These are phyloP conservation scores for Rhamphomyia laevipes DNA, from an alignment of 2,888 invertebrate genomes.

Conservation along the genomic window DNA sequence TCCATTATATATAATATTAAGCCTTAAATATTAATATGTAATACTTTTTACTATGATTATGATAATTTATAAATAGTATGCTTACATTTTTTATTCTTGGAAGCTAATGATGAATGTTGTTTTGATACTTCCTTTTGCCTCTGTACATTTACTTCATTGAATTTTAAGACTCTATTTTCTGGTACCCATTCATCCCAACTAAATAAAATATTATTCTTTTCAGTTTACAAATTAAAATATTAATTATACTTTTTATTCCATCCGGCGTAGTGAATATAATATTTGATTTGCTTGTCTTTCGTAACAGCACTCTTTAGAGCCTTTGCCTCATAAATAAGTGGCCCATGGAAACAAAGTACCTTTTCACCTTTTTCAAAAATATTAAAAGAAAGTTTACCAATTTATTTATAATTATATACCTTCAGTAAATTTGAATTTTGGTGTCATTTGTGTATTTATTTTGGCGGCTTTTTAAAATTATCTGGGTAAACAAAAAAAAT, in stretches of 20 bases:
- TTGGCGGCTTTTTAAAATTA: conserved; percentile 11
- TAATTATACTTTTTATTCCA: conserved; percentile 92
- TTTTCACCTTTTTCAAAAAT: conserved; percentile 53
- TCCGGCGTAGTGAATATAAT: conserved; percentile 92
- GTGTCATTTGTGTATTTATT: conserved; percentile 39
- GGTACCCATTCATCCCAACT: conserved; percentile 91
- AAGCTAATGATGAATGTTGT: conserved; percentile 63
- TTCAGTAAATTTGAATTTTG: conserved; percentile 59
- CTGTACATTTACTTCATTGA: conserved; percentile 78
- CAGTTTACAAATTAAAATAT: background rate
- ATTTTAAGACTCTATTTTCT: conserved; percentile 79
- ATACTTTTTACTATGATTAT: background rate
- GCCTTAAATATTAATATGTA: background rate
- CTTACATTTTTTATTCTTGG: conserved; percentile 52
- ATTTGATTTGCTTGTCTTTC: conserved; percentile 79
- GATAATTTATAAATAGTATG: conserved; percentile 2
- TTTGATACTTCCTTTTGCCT: conserved; percentile 77
- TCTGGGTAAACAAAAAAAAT: background rate
- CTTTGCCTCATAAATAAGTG: conserved; percentile 93
- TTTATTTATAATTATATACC: conserved; percentile 39
- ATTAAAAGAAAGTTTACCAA: background rate
- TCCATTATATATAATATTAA: no score
- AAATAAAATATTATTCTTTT: conserved; percentile 19
- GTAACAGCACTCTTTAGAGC: conserved; percentile 72
- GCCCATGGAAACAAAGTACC: conserved; percentile 92